A percentile compares a stretch with the other conserved stretches of the same genome.
phyloP scores from a whole-genome alignment of 2,113 vertebrate species.

The Athene cunicularia region DNA sequence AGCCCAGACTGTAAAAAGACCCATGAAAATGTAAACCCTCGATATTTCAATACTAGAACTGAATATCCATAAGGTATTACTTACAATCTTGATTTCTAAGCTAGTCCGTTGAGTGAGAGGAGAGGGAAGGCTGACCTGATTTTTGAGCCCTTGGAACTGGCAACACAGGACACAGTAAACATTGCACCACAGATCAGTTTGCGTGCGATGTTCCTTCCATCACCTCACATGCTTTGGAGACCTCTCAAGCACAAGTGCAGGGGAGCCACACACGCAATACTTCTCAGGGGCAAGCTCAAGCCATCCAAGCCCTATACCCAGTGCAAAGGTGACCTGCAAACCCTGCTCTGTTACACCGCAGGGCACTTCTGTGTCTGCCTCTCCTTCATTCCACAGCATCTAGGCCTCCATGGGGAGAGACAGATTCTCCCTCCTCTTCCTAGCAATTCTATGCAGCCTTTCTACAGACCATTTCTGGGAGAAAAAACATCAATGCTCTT shows the following conservation, averaged over 20 bases:
- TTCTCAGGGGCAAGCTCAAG: not conserved
- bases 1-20: not conserved
- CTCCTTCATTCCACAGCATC: not conserved
- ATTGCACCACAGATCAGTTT: conserved; percentile 12
- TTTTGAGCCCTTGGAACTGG: conserved; percentile 33
- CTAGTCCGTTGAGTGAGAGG: not conserved
- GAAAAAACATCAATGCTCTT: not conserved
- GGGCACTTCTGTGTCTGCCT: not conserved
- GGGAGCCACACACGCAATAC: not conserved
- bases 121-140: conserved; percentile 27
- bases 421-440: not conserved
- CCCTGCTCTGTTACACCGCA: not conserved
- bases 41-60: not conserved
- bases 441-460: not conserved
- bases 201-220: not conserved
- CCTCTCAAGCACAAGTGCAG: not conserved
- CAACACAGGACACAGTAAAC: not conserved
- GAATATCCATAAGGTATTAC: conserved; percentile 12
- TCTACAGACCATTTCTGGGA: not conserved
- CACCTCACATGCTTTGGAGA: not conserved
- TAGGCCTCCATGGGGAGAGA: not conserved
- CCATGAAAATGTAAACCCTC: not conserved
- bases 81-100: conserved; percentile 46
- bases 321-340: not conserved
- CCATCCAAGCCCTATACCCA: not conserved